phyloP scores from a whole-genome alignment of 23 tunicate genomes.

The Clavelina lepadiformis region DNA sequence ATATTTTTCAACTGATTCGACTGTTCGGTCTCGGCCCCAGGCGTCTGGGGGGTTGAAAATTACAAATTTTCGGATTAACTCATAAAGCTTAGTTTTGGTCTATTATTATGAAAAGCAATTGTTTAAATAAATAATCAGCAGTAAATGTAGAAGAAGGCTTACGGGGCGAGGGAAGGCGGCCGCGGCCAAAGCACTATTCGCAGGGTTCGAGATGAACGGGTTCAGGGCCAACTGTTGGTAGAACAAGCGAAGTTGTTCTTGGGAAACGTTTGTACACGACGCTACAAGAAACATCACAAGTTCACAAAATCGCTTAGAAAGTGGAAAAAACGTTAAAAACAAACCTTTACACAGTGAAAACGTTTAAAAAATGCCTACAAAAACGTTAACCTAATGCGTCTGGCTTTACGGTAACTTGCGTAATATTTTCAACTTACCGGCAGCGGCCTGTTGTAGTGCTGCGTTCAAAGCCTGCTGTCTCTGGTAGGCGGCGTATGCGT shows the following conservation, averaged over 20 bases:
- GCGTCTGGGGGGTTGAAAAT: slow-evolving; percentile 1
- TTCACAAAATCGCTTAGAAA: no score
- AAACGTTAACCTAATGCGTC: no score
- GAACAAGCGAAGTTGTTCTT: slow-evolving; percentile 71
- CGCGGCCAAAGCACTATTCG: not conserved
- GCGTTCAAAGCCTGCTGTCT: slow-evolving; percentile 58
- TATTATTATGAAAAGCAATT: no score
- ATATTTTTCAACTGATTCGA: slow-evolving; percentile 10
- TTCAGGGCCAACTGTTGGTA: slow-evolving; percentile 81
- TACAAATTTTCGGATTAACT: no score
- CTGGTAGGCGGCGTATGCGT: slow-evolving; percentile 30
- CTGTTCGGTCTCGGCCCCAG: slow-evolving; percentile 25
- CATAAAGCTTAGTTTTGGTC: no score
- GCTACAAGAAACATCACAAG: no score
- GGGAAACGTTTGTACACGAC: slow-evolving; percentile 22
- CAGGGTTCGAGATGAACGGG: slow-evolving; percentile 41
- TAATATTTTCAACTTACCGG: slow-evolving; percentile 17
- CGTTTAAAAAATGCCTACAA: no score
- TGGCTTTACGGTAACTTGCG: no score
- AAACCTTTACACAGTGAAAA: no score
- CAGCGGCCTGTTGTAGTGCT: slow-evolving; percentile 70
- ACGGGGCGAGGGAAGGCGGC: slow-evolving; percentile 4
- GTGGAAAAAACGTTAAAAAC: no score
- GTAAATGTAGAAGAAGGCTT: not conserved
- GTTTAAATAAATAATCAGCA: not conserved